Percentiles rank a stretch among this genome's conserved stretches.
Evolutionary conservation across 2,888 invertebrate species (phyloP).

Genomic region (Caradrina kadenii): DNA sequence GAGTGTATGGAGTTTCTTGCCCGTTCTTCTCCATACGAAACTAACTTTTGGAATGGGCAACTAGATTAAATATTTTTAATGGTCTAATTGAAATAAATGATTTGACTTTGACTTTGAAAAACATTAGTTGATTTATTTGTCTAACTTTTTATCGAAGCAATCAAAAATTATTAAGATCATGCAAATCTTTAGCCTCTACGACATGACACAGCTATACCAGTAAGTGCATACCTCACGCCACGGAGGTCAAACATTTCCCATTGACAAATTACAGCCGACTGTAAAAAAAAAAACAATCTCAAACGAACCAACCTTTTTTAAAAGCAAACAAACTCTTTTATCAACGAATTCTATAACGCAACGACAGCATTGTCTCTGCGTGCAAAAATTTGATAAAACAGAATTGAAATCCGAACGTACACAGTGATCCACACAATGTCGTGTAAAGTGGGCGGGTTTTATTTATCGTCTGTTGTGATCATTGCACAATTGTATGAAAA

Average conservation of each 20-base stretch:
- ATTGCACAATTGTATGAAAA: slow-evolving; percentile 77
- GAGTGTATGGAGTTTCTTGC: no score
- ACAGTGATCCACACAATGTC: slow-evolving; percentile 52
- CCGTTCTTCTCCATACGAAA: no score
- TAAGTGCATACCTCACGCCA: slow-evolving; percentile 4
- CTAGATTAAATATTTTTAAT: no score
- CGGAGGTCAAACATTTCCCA: slow-evolving; percentile 7
- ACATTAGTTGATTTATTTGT: no score
- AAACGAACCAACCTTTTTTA: slow-evolving; percentile 22
- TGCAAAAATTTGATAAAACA: slow-evolving; percentile 63
- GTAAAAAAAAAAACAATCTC: slow-evolving; percentile 13
- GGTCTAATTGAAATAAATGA: no score
- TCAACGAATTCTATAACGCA: slow-evolving; percentile 42
- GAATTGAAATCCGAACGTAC: slow-evolving; percentile 61
- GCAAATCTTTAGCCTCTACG: not conserved
- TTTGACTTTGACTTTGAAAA: no score
- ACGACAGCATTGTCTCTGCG: slow-evolving; percentile 62
- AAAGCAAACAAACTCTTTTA: slow-evolving; percentile 43
- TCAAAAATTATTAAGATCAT: not conserved
- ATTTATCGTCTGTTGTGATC: slow-evolving; percentile 86
- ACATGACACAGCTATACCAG: not conserved
- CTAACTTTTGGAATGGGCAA: no score
- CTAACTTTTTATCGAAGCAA: no score
- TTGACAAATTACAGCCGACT: slow-evolving; percentile 9
- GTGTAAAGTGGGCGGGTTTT: slow-evolving; percentile 82